Evolutionary conservation across 2,797 vertebrate species (phyloP).

Genomic region (Acanthopagrus latus): DNA sequence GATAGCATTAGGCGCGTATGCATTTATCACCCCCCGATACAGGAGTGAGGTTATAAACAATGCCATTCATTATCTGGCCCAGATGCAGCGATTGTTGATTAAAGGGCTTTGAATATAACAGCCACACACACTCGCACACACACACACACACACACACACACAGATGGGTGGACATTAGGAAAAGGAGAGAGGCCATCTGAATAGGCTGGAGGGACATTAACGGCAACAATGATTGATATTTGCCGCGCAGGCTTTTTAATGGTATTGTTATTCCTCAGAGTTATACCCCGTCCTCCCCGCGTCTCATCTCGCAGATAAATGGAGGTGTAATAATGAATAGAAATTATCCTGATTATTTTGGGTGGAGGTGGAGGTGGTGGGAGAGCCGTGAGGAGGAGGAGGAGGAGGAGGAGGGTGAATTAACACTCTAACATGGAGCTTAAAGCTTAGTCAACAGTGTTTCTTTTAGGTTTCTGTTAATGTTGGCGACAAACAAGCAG

Average conservation of each 20-base stretch:
- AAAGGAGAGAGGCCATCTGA: constrained; percentile 93
- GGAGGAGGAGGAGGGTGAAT: constrained; percentile 34
- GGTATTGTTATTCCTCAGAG: constrained; percentile 94
- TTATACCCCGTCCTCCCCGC: constrained; percentile 83
- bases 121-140: constrained; percentile 56
- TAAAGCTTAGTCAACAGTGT: constrained; percentile 69
- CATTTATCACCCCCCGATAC: constrained; percentile 92
- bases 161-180: constrained; percentile 97
- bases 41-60: constrained; percentile 96
- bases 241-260: constrained; percentile 92
- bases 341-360: constrained; percentile 84
- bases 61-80: constrained; percentile 97
- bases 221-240: constrained; percentile 97
- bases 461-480: constrained; percentile 31
- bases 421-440: constrained; percentile 66
- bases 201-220: constrained; percentile 95
- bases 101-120: constrained; percentile 91
- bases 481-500: not conserved
- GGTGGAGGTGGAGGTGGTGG: constrained; percentile 59
- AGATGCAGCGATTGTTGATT: constrained; percentile 98
- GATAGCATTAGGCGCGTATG: constrained; percentile 90
- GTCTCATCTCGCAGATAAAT: constrained; percentile 83
- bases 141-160: constrained; percentile 74
- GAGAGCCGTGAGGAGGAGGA: constrained; percentile 30
- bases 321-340: constrained; percentile 85